phyloP scores from a whole-genome alignment of 2,888 invertebrate genomes.

The Eugnorisma glareosa region DNA sequence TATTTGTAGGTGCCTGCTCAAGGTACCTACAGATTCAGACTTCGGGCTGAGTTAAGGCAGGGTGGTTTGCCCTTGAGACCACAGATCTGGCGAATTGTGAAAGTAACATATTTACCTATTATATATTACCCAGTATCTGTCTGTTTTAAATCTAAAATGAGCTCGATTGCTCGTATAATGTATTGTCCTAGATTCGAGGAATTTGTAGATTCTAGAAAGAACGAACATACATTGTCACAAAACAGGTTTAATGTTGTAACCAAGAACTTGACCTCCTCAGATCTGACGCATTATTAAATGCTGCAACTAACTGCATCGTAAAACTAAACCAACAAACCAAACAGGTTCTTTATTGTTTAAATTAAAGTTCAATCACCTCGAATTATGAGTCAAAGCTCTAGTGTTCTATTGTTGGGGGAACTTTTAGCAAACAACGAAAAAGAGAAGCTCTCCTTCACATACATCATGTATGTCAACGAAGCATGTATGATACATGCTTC shows the following conservation, averaged over 20 bases:
- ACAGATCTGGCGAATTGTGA: neutral
- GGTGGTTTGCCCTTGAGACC: neutral
- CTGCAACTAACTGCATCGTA: constrained; percentile 13
- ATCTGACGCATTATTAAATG: neutral
- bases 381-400: neutral
- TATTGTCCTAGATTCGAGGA: neutral
- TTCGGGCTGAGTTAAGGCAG: no score
- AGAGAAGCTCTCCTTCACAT: no score
- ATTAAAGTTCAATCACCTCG: constrained; percentile 33
- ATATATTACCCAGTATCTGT: neutral
- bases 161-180: neutral
- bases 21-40: no score
- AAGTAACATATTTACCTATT: neutral
- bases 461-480: no score
- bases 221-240: neutral
- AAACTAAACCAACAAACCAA: constrained; percentile 1
- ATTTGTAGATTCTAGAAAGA: neutral
- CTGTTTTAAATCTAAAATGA: neutral
- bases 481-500: no score
- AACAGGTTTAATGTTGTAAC: neutral
- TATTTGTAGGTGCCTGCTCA: neutral
- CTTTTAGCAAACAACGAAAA: neutral
- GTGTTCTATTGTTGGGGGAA: neutral
- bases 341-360: constrained; percentile 31
- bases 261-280: constrained; percentile 35